phyloP scores from a whole-genome alignment of 2,888 invertebrate genomes.

The Druceiella hillmani region DNA sequence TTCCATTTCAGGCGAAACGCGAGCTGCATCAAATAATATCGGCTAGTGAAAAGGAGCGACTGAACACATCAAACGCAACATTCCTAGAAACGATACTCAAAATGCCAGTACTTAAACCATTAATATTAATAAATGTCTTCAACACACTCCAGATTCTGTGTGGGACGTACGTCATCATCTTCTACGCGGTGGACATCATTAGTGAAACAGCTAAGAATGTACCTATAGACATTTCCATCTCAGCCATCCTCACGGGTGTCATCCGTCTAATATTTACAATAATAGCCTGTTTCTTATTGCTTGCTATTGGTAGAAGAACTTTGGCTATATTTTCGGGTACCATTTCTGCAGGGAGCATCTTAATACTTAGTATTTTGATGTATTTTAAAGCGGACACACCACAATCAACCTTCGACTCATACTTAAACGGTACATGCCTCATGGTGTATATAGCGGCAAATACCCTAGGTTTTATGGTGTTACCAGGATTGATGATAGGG shows the following conservation, averaged over 20 bases:
- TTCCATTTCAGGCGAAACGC: constrained; percentile 46
- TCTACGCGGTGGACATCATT: constrained; percentile 72
- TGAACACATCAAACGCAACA: constrained; percentile 38
- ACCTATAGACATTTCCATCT: constrained; percentile 42
- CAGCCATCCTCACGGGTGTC: constrained; percentile 65
- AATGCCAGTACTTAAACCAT: constrained; percentile 63
- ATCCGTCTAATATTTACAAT: constrained; percentile 61
- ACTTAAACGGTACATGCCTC: constrained; percentile 45
- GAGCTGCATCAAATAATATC: constrained; percentile 59
- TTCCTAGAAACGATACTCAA: constrained; percentile 51
- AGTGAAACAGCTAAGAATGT: constrained; percentile 40
- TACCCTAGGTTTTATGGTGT: constrained; percentile 66
- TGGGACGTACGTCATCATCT: constrained; percentile 72
- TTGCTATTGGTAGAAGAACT: constrained; percentile 58
- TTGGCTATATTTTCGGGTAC: constrained; percentile 61
- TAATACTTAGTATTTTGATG: constrained; percentile 46
- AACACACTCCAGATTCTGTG: constrained; percentile 67
- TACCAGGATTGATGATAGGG: constrained; percentile 71
- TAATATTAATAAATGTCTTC: constrained; percentile 67
- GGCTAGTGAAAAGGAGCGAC: constrained; percentile 54
- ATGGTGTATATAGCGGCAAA: constrained; percentile 69
- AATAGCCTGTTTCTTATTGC: constrained; percentile 59
- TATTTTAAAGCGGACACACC: constrained; percentile 33
- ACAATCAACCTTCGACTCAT: constrained; percentile 30
- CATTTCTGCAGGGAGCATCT: no score